Percentiles rank a stretch among this genome's conserved stretches.
phyloP scores from a whole-genome alignment of 64 coral and sea anemone species.

The Actinia equina region DNA sequence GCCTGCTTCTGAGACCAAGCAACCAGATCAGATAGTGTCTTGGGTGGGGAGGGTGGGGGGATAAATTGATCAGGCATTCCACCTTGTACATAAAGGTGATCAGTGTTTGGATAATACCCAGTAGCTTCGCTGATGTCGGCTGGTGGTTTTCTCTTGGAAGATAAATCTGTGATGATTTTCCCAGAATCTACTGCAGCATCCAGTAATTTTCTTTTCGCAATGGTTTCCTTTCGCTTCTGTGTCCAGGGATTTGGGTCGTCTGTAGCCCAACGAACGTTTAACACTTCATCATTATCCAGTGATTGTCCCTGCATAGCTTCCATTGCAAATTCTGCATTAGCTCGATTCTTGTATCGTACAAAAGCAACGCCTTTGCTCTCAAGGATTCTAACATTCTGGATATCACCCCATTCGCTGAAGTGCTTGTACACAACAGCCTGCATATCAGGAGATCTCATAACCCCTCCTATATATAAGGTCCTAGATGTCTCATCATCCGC shows the following conservation, averaged over 20 bases:
- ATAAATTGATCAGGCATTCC: not conserved
- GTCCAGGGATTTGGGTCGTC: slow-evolving; percentile 78
- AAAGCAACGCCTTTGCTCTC: slow-evolving; percentile 76
- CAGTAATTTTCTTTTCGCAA: slow-evolving; percentile 32
- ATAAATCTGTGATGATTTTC: slow-evolving; percentile 26
- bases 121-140: slow-evolving; percentile 18
- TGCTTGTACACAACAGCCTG: slow-evolving; percentile 71
- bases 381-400: slow-evolving; percentile 72
- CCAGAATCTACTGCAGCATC: slow-evolving; percentile 12
- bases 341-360: slow-evolving; percentile 73
- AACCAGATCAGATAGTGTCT: slow-evolving; percentile 74
- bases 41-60: slow-evolving; percentile 36
- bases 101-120: slow-evolving; percentile 80
- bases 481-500: slow-evolving; percentile 70
- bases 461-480: slow-evolving; percentile 76
- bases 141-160: slow-evolving; percentile 7
- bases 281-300: slow-evolving; percentile 59
- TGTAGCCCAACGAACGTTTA: slow-evolving; percentile 84
- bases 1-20: slow-evolving; percentile 79
- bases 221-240: slow-evolving; percentile 40
- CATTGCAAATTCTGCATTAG: slow-evolving; percentile 81
- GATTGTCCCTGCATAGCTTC: slow-evolving; percentile 90
- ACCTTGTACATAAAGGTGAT: slow-evolving; percentile 41
- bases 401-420: slow-evolving; percentile 82
- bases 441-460: slow-evolving; percentile 23